Evolutionary conservation across 2,113 vertebrate genomes (phyloP).

Genomic region (Chaetorhynchus papuensis): DNA sequence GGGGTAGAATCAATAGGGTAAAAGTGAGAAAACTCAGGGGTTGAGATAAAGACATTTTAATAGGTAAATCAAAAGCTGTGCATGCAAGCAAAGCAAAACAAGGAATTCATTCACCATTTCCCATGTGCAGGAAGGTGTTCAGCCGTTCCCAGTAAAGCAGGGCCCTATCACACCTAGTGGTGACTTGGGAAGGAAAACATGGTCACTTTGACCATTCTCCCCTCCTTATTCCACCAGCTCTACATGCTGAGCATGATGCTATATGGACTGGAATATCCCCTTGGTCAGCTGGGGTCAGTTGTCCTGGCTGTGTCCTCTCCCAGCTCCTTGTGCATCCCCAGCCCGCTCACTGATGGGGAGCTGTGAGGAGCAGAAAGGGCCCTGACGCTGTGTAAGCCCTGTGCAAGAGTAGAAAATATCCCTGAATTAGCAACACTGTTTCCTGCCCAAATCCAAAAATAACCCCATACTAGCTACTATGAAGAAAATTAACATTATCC

Average conservation of each 20-base stretch:
- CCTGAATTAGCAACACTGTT: not conserved
- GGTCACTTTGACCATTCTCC: not conserved
- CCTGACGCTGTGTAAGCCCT: not conserved
- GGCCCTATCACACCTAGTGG: not conserved
- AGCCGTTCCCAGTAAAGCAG: not conserved
- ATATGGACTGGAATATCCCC: not conserved
- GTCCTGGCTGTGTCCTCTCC: rapidly evolving
- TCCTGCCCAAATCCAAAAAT: not conserved
- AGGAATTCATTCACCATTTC: not conserved
- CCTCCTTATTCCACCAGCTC: not conserved
- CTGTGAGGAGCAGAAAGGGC: not conserved
- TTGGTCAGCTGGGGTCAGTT: not conserved
- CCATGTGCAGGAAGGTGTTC: not conserved
- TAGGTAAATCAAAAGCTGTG: not conserved
- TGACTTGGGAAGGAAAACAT: not conserved
- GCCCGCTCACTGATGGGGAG: rapidly evolving
- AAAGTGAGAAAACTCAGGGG: not conserved
- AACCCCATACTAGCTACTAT: not conserved
- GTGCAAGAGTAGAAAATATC: too few species aligned
- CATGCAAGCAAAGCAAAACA: not conserved
- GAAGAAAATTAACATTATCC: not conserved
- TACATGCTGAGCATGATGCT: not conserved
- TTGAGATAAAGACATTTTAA: not conserved
- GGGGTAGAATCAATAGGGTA: not conserved
- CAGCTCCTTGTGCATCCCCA: not conserved